Percentiles rank a stretch among this genome's conserved stretches.
Conservation (phyloP, 2,888 invertebrate species). For the Eupeodes luniger region DNA sequence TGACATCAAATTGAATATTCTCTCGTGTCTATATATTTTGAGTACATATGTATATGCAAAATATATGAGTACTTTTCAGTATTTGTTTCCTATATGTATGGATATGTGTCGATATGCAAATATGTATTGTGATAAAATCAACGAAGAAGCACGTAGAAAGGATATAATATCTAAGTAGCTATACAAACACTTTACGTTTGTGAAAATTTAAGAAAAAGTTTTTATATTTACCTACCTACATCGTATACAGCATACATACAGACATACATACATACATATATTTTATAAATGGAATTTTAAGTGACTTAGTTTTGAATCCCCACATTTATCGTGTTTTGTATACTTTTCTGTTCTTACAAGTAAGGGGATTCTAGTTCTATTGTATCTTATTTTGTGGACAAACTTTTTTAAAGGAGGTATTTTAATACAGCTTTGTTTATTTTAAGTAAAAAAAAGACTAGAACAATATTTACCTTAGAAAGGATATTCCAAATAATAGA, state of each 20-base stretch:
- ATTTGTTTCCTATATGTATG: not conserved
- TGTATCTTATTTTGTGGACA: no score
- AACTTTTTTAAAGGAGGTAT: no score
- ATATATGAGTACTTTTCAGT: not conserved
- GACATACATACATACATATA: no score
- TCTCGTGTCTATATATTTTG: constrained; percentile 12
- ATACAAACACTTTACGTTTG: not conserved
- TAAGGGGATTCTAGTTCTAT: no score
- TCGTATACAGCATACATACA: not conserved
- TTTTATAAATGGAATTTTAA: constrained; percentile 1
- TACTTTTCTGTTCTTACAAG: not conserved
- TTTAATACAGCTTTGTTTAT: no score
- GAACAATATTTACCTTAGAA: no score
- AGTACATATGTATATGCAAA: not conserved
- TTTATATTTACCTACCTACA: not conserved
- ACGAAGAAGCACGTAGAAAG: not conserved
- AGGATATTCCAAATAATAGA: no score
- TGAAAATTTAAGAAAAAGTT: not conserved
- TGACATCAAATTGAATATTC: constrained; percentile 63
- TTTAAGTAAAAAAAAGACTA: no score
- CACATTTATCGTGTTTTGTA: no score
- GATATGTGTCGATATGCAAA: not conserved
- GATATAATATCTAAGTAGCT: not conserved
- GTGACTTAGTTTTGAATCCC: not conserved
- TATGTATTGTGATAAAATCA: not conserved